A percentile compares a stretch with the other conserved stretches of the same genome.
Conservation (phyloP, 2,113 vertebrate species). For the Rhabdomys dilectus region DNA sequence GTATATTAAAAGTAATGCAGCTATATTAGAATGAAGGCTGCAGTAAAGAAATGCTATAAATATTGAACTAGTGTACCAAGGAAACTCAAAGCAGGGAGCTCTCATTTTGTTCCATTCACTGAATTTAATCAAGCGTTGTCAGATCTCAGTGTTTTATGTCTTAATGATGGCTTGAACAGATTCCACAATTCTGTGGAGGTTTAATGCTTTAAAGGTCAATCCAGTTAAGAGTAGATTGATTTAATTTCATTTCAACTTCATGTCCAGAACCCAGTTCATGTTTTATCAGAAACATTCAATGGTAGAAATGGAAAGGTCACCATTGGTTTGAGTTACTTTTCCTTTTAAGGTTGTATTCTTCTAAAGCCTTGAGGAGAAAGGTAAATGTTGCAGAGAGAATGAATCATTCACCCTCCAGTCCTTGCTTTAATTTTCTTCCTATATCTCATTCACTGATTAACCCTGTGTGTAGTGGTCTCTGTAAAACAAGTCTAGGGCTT, state of each 20-base stretch:
- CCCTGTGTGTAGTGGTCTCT: background rate
- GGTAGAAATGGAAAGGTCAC: background rate
- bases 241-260: conserved; percentile 14
- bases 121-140: conserved; percentile 39
- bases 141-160: conserved; percentile 36
- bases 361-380: background rate
- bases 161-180: background rate
- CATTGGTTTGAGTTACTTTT: background rate
- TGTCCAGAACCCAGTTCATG: background rate
- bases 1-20: background rate
- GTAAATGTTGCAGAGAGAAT: background rate
- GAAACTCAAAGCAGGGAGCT: background rate
- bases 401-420: background rate
- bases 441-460: background rate
- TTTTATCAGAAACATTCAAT: background rate
- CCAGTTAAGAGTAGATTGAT: conserved; percentile 22
- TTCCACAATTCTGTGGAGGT: background rate
- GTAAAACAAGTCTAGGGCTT: background rate
- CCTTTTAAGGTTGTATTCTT: background rate
- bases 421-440: background rate
- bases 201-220: conserved; percentile 30
- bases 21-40: background rate
- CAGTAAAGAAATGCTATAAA: background rate
- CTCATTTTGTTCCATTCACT: background rate
- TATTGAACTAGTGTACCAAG: background rate